These are phyloP conservation scores for Strigops habroptila DNA, from an alignment of 2,113 vertebrate species.

Conservation along the genomic window DNA sequence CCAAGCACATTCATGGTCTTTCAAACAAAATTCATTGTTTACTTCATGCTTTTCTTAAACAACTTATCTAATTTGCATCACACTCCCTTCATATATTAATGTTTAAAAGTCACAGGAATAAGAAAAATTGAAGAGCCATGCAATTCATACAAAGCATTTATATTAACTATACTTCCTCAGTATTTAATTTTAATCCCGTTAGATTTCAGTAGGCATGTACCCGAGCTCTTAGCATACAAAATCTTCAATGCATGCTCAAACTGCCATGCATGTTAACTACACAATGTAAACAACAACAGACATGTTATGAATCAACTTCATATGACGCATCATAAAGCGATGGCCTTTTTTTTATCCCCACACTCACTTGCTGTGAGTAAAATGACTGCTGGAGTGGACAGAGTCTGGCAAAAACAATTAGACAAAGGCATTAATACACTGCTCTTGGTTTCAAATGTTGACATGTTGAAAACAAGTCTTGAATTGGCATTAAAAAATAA, in stretches of 20 bases:
- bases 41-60: neutral
- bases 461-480: neutral
- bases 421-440: neutral
- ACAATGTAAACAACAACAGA: slow-evolving; percentile 36
- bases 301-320: neutral
- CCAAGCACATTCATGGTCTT: neutral
- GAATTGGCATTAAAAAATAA: neutral
- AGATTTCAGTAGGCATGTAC: slow-evolving; percentile 2
- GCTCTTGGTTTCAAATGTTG: neutral
- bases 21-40: neutral
- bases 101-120: slow-evolving; percentile 1
- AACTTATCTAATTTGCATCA: neutral
- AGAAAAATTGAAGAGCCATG: slow-evolving; percentile 10
- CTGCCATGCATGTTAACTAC: slow-evolving; percentile 18
- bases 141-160: slow-evolving; percentile 26
- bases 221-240: slow-evolving; percentile 33
- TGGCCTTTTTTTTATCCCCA: neutral
- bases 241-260: slow-evolving; percentile 33
- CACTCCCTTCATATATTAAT: neutral
- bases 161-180: slow-evolving; percentile 15
- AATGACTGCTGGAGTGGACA: neutral
- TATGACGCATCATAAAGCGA: neutral
- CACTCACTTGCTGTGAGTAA: neutral
- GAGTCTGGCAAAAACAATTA: neutral
- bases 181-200: slow-evolving; percentile 38